Base-by-base conservation (phyloP, 2,113 vertebrate species). In the Heteronetta atricapilla region DNA sequence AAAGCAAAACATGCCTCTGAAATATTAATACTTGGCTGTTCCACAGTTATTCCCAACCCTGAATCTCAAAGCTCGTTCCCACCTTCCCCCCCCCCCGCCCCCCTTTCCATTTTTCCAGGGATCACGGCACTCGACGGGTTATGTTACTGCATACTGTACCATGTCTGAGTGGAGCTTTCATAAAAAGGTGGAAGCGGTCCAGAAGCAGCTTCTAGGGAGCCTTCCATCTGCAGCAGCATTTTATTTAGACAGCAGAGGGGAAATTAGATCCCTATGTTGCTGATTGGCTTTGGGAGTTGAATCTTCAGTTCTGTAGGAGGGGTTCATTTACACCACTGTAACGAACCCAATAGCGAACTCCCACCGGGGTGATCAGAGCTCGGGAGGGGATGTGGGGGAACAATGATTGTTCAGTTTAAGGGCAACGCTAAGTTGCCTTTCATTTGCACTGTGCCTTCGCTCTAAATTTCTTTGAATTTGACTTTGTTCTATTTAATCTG, bases 191-290 rank as follows among this genome's bases (percentile, higher is more conserved):
- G 95, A 97, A 94, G 42, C 19, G 1, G 74, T 97, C 95, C 96
- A 96, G 90, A 52, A 94, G 87, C 79, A 94, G 96, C 94, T 97
- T 95, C 94, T 52, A 84, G 96, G 91, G 96, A 95, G 85, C 85
- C 38, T 60, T 96, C 93, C 85, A 92, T 96, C 91, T 88, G 93
- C 92, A 96, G 87, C 77, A 88, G 70, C 89, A 79, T 93, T 96
- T 96, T 86, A 97, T 96, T 96, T 92, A 88, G 74, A 88, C 94
- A 96, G 96, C 83, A 86, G 85, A 92, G 87, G 82, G 93, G 89
- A 95, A 96, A 96, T 95, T 13, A 89, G 89, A 95, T 95, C 82
- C 84, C 95, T 74, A 1, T 82, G 91, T 36, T 80, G 82, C 58
- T 84, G 96, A 95, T 62, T 95, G 95, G 92, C 86, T 95, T 96